Base-by-base conservation (phyloP, 2,888 invertebrate genomes). In the Sicus ferrugineus region DNA sequence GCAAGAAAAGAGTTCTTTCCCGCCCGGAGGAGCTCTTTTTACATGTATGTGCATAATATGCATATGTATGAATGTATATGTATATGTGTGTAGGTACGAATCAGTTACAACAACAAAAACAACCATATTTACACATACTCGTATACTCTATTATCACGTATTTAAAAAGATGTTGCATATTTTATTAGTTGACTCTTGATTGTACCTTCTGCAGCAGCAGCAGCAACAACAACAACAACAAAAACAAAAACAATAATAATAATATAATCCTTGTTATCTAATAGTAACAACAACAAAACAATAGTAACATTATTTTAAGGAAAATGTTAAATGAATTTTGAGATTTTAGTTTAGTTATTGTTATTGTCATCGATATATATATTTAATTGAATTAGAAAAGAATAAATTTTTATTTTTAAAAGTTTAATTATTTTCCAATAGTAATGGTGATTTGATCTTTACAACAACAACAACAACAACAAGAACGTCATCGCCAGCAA, bases 181-280 rank as follows among this genome's bases (percentile, higher is more conserved):
- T 52, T 23, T 21, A 52, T 9, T 52, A 52, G 52, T 21, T n/a
- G n/a, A n/a, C n/a, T n/a, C n/a, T n/a, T n/a, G n/a, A 6, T 26
- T 42, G 42, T 42, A 42, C 42, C 7, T 42, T 42, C 50, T 9
- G 11, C 23, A 23, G 21, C 23, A 52, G 6, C 23, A 52, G 11
- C 52, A 52, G 21, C 52, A 54, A 14, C 11, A 9, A 23, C 28
- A 54, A 54, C 28, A 54, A 54, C 28, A 54, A 54, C 28, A 73
- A 79, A 76, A 79, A 77, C 75, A 79, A 79, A 73, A 70, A 61
- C 16, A 30, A 67, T 16, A 56, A 38, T 28, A 61, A 67, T 46
- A 67, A 71, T 31, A 70, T 14, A 26, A 34, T 34, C 5, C 5
- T 9, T 5, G 38, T 34, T 34, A 6, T 34, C 38, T 5, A 54